These are phyloP conservation scores for Cyclargus thomasi DNA, from an alignment of 1,140 invertebrate genomes.

Conservation along the genomic window DNA sequence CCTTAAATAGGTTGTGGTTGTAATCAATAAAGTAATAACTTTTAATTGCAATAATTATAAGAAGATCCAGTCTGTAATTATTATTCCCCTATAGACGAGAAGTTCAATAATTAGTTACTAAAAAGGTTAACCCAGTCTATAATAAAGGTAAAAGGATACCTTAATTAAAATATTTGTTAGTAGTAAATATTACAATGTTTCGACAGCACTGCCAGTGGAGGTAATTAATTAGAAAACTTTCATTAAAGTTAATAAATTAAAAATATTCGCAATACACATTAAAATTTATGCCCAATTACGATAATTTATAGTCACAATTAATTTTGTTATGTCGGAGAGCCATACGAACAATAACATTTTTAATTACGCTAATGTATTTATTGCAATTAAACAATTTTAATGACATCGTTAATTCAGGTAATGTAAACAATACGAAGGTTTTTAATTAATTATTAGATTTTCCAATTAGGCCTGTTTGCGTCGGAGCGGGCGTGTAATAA, in stretches of 20 bases:
- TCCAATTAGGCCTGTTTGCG: constrained; percentile 61
- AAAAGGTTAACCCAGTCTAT: too few species aligned
- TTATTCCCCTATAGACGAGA: too few species aligned
- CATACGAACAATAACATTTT: constrained; percentile 10
- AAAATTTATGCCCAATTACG: constrained; percentile 1
- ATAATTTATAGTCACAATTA: constrained; percentile 12
- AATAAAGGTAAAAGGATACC: too few species aligned
- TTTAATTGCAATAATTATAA: too few species aligned
- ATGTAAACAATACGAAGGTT: constrained; percentile 30
- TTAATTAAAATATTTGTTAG: too few species aligned
- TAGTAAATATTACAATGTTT: not conserved
- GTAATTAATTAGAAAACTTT: not conserved
- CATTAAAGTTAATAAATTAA: constrained; percentile 11
- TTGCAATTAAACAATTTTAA: constrained; percentile 15
- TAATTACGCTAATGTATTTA: constrained; percentile 8
- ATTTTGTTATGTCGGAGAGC: not conserved
- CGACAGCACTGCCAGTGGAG: not conserved
- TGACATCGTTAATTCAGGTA: constrained; percentile 17
- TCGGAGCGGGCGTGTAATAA: constrained; percentile 61
- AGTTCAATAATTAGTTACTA: too few species aligned
- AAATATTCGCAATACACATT: not conserved
- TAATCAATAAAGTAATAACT: too few species aligned
- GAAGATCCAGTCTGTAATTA: too few species aligned
- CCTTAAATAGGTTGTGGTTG: too few species aligned
- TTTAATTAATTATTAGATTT: constrained; percentile 63